These are phyloP conservation scores for Phylloscopus trochilus DNA, from an alignment of 2,113 vertebrate species.

Conservation along the genomic window DNA sequence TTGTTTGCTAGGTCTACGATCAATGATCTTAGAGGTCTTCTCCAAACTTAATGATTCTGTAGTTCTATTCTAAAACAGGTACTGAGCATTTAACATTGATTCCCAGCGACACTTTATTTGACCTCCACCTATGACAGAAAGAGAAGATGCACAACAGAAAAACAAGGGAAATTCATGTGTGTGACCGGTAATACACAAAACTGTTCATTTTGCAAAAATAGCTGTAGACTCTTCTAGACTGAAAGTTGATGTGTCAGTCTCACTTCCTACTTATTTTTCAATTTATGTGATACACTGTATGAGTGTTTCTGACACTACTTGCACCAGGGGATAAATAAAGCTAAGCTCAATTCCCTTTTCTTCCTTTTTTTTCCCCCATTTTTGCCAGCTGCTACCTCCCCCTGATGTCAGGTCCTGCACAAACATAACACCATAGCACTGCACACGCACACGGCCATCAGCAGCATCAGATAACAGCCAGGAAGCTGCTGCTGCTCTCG, in stretches of 20 bases:
- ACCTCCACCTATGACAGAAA: neutral
- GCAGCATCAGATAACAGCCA: neutral
- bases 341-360: neutral
- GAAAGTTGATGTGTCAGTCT: neutral
- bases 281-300: neutral
- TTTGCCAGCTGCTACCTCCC: neutral
- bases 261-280: neutral
- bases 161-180: neutral
- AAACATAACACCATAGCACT: rapidly evolving
- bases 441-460: neutral
- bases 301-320: neutral
- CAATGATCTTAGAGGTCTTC: neutral
- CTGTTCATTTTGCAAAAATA: neutral
- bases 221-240: neutral
- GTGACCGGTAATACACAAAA: neutral
- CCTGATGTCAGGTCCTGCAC: neutral
- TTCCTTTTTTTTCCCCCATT: neutral
- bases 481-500: neutral
- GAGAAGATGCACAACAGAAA: neutral
- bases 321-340: neutral
- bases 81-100: neutral
- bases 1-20: neutral
- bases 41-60: neutral
- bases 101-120: neutral
- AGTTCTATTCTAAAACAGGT: neutral